Evolutionary conservation across 2,113 vertebrate genomes (phyloP).

Genomic region (Leptodactylus fuscus): DNA sequence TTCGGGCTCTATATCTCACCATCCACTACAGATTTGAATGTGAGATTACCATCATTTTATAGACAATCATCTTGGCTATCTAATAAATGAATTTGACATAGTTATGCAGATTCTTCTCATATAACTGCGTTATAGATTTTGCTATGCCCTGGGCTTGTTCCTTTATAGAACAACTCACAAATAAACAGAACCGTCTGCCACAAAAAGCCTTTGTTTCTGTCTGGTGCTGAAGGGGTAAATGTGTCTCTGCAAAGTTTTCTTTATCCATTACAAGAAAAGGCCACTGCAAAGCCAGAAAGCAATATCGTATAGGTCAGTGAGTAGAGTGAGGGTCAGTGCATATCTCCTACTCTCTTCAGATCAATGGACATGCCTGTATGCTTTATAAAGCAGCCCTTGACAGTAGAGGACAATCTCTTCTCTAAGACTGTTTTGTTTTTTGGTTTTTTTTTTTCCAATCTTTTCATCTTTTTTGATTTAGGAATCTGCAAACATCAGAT

Average conservation of each 20-base stretch:
- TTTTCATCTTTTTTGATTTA: constrained; percentile 28
- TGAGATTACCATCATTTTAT: too few relatives aligned
- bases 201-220: too few relatives aligned
- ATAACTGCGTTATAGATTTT: too few relatives aligned
- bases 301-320: constrained; percentile 12
- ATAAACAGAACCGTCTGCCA: too few relatives aligned
- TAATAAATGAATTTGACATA: too few relatives aligned
- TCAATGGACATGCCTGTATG: background rate
- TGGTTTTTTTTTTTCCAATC: background rate
- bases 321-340: background rate
- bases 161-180: too few relatives aligned
- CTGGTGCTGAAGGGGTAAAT: background rate
- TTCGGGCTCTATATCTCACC: too few relatives aligned
- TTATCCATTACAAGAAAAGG: background rate
- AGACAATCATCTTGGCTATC: too few relatives aligned
- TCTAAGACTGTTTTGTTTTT: background rate
- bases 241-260: background rate
- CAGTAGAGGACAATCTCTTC: background rate
- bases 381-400: background rate
- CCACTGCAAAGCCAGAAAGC: background rate
- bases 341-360: background rate
- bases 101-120: too few relatives aligned
- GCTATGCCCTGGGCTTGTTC: too few relatives aligned
- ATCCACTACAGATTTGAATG: too few relatives aligned
- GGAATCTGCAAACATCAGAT: background rate